phyloP scores from a whole-genome alignment of 2,888 invertebrate genomes.

The Epirrita christyi region DNA sequence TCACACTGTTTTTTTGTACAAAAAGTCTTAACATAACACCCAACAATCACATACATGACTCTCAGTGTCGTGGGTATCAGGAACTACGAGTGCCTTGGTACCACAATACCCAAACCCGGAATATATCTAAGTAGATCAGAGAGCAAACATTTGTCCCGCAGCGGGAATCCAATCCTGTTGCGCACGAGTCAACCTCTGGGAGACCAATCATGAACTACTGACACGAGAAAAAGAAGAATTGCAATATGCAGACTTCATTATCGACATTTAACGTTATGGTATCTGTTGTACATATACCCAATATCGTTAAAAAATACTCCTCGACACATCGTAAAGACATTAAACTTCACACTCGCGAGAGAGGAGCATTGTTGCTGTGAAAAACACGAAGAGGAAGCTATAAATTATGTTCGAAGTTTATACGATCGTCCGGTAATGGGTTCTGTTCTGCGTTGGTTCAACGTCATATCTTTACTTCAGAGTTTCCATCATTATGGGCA shows the following conservation, averaged over 20 bases:
- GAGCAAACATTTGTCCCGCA: no score
- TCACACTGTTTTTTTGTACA: not conserved
- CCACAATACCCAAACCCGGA: no score
- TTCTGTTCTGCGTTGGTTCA: slow-evolving; percentile 57
- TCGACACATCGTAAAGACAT: slow-evolving; percentile 76
- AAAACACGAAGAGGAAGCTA: slow-evolving; percentile 80
- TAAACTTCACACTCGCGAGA: slow-evolving; percentile 65
- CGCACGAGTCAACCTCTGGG: not conserved
- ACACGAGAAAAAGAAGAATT: not conserved
- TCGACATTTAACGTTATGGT: not conserved
- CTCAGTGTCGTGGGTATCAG: no score
- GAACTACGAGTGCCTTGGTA: no score
- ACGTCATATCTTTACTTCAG: slow-evolving; percentile 48
- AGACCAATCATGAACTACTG: not conserved
- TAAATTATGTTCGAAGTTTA: slow-evolving; percentile 82
- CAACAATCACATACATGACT: no score
- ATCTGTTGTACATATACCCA: slow-evolving; percentile 24
- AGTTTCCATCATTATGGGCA: slow-evolving; percentile 33
- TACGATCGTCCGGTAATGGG: slow-evolving; percentile 77
- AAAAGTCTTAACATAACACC: no score
- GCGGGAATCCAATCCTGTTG: no score
- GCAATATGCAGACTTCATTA: slow-evolving; percentile 15
- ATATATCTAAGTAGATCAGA: no score
- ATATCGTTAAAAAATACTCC: slow-evolving; percentile 68
- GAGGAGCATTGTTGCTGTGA: slow-evolving; percentile 75